These are phyloP conservation scores for Pachymerium ferrugineum DNA, from an alignment of 2,888 invertebrate genomes.

Conservation along the genomic window DNA sequence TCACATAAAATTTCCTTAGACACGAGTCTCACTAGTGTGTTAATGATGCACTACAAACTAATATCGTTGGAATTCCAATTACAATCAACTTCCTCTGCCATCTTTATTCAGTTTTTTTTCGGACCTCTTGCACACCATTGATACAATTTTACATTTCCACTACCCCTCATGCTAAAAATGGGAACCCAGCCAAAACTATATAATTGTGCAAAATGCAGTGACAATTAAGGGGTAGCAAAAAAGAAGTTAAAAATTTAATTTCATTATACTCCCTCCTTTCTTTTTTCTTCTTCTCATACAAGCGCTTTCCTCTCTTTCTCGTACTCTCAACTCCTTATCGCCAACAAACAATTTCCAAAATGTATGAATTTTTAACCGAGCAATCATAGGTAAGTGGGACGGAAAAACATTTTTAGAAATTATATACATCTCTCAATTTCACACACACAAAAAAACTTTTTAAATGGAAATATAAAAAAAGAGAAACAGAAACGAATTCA, in stretches of 20 bases:
- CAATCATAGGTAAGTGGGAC: constrained; percentile 15
- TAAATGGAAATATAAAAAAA: too few relatives aligned
- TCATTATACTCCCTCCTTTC: constrained; percentile 4
- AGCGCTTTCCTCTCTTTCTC: too few relatives aligned
- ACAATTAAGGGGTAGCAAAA: not conserved
- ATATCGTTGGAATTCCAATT: constrained; percentile 27
- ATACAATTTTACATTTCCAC: not conserved
- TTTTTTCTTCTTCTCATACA: too few relatives aligned
- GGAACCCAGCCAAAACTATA: not conserved
- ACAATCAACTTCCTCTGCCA: not conserved
- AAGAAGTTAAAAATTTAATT: not conserved
- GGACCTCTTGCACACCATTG: too few relatives aligned
- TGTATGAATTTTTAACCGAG: not conserved
- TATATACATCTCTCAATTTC: not conserved
- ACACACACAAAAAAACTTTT: not conserved
- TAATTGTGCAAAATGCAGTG: not conserved
- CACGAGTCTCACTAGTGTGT: constrained; percentile 16
- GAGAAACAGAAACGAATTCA: not conserved
- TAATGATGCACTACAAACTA: constrained; percentile 18
- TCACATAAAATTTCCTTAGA: constrained; percentile 11
- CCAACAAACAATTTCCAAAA: constrained; percentile 4
- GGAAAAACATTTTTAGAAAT: not conserved
- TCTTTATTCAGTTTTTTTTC: not conserved
- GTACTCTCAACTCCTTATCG: not conserved
- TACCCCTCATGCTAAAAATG: not conserved